A percentile compares a stretch with the other conserved stretches of the same genome.
Evolutionary conservation across 2,797 vertebrate genomes (phyloP).

Genomic region (Thalassophryne amazonica): DNA sequence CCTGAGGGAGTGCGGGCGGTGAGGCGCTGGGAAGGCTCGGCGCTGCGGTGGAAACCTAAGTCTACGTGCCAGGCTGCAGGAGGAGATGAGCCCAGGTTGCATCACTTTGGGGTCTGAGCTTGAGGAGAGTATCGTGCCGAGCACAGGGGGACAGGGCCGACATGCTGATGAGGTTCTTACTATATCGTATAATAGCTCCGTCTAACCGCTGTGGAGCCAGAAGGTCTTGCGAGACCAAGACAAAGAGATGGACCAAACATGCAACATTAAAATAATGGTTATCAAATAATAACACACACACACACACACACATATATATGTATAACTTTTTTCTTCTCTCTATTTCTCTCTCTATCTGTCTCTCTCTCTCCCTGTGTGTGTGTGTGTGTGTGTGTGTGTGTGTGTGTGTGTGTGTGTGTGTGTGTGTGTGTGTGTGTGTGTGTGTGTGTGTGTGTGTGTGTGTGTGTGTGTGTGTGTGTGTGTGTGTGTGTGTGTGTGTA

Average conservation of each 20-base stretch:
- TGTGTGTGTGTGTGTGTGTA: constrained; percentile 14
- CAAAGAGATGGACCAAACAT: no score
- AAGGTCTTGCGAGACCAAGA: neutral
- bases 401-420: no score
- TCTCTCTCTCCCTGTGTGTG: no score
- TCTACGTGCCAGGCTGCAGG: constrained; percentile 68
- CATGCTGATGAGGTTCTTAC: constrained; percentile 37
- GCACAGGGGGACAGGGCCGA: constrained; percentile 21
- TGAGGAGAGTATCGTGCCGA: constrained; percentile 33
- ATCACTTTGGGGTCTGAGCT: constrained; percentile 44
- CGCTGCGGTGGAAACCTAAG: constrained; percentile 79
- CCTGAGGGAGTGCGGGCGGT: constrained; percentile 59
- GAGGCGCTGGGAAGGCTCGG: constrained; percentile 67
- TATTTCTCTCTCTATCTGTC: no score
- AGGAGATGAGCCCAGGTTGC: constrained; percentile 47
- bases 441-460: no score
- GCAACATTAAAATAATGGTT: no score
- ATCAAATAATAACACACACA: no score
- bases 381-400: no score
- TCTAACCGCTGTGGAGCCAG: constrained; percentile 1
- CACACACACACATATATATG: no score
- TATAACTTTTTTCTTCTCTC: no score
- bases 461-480: constrained; percentile 36
- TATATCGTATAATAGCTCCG: constrained; percentile 3
- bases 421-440: no score